Evolutionary conservation across 2,888 invertebrate genomes (phyloP).

Genomic region (Ditylenchus weischeri): DNA sequence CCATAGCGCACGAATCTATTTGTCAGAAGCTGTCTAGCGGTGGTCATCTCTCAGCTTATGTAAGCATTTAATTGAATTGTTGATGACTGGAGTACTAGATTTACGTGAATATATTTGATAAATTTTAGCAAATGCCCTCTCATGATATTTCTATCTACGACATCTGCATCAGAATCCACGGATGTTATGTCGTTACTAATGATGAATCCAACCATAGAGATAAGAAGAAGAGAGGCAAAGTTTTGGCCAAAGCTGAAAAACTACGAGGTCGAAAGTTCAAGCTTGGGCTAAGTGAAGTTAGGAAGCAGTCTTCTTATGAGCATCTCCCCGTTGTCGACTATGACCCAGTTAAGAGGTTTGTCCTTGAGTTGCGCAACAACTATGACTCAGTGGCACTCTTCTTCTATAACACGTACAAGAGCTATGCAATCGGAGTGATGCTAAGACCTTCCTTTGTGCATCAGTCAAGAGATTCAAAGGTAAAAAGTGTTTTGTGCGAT

Average conservation of each 20-base stretch:
- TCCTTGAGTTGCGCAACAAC: constrained; percentile 68
- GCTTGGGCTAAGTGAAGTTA: not conserved
- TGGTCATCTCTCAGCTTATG: no score
- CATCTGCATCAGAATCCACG: constrained; percentile 3
- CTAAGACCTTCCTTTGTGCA: constrained; percentile 55
- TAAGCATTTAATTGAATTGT: not conserved
- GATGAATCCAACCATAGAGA: not conserved
- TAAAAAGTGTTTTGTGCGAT: no score
- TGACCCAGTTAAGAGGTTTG: constrained; percentile 72
- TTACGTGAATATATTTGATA: not conserved
- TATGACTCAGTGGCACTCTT: constrained; percentile 74
- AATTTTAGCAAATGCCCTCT: constrained; percentile 10
- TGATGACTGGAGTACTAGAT: no score
- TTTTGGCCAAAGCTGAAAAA: not conserved
- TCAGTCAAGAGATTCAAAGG: not conserved
- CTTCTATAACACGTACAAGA: constrained; percentile 85
- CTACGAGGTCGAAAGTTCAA: no score
- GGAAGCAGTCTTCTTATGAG: not conserved
- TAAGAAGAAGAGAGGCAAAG: constrained; percentile 6
- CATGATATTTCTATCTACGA: constrained; percentile 10
- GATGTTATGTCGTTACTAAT: not conserved
- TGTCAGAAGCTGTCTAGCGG: no score
- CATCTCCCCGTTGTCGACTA: constrained; percentile 73
- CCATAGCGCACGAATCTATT: no score
- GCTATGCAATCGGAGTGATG: constrained; percentile 76